These are phyloP conservation scores for Philopotamus ludificatus DNA, from an alignment of 1,140 invertebrate genomes.

Conservation along the genomic window DNA sequence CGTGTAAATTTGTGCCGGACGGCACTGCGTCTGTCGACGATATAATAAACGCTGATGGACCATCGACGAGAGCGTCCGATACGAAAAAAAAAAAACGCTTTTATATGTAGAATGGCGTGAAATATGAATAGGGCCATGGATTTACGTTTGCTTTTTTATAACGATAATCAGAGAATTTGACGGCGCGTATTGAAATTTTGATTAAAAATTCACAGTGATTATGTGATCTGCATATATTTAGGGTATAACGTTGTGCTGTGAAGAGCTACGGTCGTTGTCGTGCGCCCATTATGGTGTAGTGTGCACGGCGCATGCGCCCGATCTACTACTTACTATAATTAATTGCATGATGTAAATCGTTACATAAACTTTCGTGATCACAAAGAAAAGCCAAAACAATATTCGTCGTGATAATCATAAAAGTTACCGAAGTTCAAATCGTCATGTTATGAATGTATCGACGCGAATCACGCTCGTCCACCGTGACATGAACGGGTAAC, in stretches of 20 bases:
- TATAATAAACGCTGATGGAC: too few species aligned
- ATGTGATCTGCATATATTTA: not conserved
- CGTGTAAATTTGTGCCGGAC: too few species aligned
- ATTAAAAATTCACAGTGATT: not conserved
- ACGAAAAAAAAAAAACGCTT: too few species aligned
- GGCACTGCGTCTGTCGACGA: too few species aligned
- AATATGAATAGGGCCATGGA: too few species aligned
- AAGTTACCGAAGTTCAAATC: not conserved
- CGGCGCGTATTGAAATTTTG: too few species aligned
- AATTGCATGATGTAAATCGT: constrained; percentile 17
- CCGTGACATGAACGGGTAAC: not conserved
- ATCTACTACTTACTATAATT: constrained; percentile 9
- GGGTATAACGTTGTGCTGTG: not conserved
- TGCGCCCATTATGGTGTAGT: constrained; percentile 24
- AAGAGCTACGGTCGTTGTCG: constrained; percentile 8
- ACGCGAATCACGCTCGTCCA: not conserved
- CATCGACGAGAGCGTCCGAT: too few species aligned
- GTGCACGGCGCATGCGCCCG: constrained; percentile 28
- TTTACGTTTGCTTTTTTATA: too few species aligned
- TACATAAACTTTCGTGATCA: constrained; percentile 10
- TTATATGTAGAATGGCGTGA: too few species aligned
- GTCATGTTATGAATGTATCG: too few species aligned
- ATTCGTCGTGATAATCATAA: not conserved
- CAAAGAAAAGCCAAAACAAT: not conserved
- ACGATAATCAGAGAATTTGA: too few species aligned